phyloP scores from a whole-genome alignment of 2,113 vertebrate species.

The Rhea pennata region DNA sequence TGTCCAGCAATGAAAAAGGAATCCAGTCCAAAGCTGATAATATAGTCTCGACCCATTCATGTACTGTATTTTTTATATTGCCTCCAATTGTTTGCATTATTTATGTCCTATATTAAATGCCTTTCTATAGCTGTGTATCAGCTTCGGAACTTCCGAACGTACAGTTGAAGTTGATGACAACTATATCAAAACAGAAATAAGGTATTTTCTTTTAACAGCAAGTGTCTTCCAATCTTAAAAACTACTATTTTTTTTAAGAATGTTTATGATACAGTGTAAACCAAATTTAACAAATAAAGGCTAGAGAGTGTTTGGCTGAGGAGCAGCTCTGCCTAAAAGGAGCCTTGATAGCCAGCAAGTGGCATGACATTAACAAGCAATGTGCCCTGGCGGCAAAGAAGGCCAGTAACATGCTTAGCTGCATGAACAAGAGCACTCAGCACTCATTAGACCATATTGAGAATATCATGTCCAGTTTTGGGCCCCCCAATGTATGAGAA shows the following conservation, averaged over 20 bases:
- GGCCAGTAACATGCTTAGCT: background rate
- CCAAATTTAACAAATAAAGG: background rate
- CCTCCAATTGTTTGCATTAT: background rate
- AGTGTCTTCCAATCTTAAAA: background rate
- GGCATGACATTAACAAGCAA: accelerated
- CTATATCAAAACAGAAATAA: background rate
- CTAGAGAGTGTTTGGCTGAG: background rate
- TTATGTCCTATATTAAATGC: background rate
- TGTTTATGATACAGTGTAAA: background rate
- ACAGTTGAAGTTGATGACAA: background rate
- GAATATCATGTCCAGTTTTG: background rate
- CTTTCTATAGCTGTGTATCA: background rate
- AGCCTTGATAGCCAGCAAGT: background rate
- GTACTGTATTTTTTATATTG: background rate
- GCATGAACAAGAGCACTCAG: background rate
- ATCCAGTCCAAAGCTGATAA: background rate
- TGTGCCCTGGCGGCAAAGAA: background rate
- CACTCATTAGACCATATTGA: background rate
- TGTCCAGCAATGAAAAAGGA: background rate
- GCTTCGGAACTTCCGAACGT: background rate
- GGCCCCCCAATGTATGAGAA: background rate
- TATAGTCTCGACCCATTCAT: background rate
- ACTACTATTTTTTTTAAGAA: background rate
- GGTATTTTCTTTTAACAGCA: background rate
- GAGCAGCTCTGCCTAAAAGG: background rate